Conservation (phyloP, 2,888 invertebrate species). For the Mimumesa dahlbomi region DNA sequence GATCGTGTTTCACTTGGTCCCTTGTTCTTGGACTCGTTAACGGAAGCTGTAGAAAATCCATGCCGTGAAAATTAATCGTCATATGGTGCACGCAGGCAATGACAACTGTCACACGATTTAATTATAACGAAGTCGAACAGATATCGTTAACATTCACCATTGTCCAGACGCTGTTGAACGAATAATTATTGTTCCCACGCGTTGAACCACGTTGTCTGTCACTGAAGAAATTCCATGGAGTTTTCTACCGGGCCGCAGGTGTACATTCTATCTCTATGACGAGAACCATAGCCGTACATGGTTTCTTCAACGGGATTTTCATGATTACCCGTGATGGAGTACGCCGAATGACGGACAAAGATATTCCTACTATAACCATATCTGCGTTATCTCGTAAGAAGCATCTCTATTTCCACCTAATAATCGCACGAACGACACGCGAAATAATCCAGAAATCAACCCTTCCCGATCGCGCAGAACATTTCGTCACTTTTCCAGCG, state of each 20-base stretch:
- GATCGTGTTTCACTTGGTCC: slow-evolving; percentile 1
- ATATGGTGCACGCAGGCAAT: too few species aligned
- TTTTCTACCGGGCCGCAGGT: slow-evolving; percentile 49
- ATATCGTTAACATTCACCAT: slow-evolving; percentile 20
- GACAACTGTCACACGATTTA: too few species aligned
- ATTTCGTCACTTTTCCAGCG: too few species aligned
- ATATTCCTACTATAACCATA: too few species aligned
- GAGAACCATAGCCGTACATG: slow-evolving; percentile 32
- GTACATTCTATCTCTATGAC: slow-evolving; percentile 33
- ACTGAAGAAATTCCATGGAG: slow-evolving; percentile 42
- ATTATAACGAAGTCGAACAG: neutral
- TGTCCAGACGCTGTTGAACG: slow-evolving; percentile 39
- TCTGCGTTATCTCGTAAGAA: too few species aligned
- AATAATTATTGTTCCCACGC: slow-evolving; percentile 34
- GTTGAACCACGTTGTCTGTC: slow-evolving; percentile 35
- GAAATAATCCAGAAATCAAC: too few species aligned
- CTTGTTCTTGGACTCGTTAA: neutral
- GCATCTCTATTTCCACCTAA: too few species aligned
- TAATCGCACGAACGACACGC: too few species aligned
- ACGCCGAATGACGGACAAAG: too few species aligned
- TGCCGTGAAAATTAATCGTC: neutral
- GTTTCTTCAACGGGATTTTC: slow-evolving; percentile 48
- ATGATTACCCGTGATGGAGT: slow-evolving; percentile 19
- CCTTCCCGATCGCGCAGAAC: too few species aligned
- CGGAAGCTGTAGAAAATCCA: neutral